Conservation (phyloP, 37 sponge, comb jelly and placozoan species). For the Chondrilla cf. caribensis region DNA sequence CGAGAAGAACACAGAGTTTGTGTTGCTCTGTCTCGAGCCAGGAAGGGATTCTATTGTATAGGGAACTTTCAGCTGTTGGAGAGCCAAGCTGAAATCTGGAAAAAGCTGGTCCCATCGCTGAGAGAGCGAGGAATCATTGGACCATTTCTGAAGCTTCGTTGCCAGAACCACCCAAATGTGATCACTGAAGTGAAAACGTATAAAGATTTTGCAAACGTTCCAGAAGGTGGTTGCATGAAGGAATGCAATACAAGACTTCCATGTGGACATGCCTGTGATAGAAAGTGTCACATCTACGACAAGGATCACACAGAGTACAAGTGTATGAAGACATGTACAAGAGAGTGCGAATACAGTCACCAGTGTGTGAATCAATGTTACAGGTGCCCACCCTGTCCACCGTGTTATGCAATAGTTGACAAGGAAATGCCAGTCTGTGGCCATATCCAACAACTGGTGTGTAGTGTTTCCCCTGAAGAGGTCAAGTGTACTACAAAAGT, state of each 20-base stretch:
- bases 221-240: constrained; percentile 70
- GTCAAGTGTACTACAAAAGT: neutral
- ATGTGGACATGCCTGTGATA: constrained; percentile 74
- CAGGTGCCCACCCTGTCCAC: constrained; percentile 10
- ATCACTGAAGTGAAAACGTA: constrained; percentile 20
- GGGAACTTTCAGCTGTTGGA: constrained; percentile 70
- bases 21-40: constrained; percentile 76
- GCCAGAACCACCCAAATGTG: constrained; percentile 72
- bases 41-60: constrained; percentile 62
- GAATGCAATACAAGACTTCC: constrained; percentile 47
- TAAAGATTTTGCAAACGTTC: constrained; percentile 53
- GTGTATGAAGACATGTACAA: constrained; percentile 56
- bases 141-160: constrained; percentile 50
- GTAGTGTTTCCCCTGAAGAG: constrained; percentile 2
- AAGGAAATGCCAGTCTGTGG: constrained; percentile 47
- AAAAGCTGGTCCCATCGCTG: constrained; percentile 45
- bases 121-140: constrained; percentile 37
- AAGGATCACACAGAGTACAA: constrained; percentile 54
- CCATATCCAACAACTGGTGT: constrained; percentile 28
- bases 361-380: constrained; percentile 27
- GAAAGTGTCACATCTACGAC: constrained; percentile 56
- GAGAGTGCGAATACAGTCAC: constrained; percentile 31
- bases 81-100: constrained; percentile 56
- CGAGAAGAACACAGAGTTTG: constrained; percentile 52
- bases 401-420: constrained; percentile 24